A percentile compares a stretch with the other conserved stretches of the same genome.
These are phyloP conservation scores for Alca torda DNA, from an alignment of 2,797 vertebrate species.

Conservation along the genomic window DNA sequence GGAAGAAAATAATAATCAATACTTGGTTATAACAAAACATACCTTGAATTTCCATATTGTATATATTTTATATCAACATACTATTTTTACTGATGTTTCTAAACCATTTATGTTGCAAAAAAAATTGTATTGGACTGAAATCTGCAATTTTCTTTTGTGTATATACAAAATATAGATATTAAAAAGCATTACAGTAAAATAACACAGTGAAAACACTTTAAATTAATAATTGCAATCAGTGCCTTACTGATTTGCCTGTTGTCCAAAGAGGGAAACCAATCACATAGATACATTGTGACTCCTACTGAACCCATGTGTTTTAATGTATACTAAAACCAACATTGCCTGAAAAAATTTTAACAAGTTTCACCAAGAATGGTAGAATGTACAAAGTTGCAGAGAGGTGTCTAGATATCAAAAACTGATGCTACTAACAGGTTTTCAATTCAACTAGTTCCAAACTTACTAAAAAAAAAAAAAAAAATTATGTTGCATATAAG, in stretches of 20 bases:
- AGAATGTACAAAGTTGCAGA: not conserved
- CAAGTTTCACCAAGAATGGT: fast-evolving
- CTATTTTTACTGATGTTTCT: not conserved
- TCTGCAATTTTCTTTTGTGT: not conserved
- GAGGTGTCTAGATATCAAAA: not conserved
- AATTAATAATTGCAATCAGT: not conserved
- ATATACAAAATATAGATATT: not conserved
- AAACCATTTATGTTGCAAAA: not conserved
- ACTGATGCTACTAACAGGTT: fast-evolving
- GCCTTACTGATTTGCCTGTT: not conserved
- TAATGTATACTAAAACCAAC: not conserved
- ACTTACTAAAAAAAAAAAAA: not conserved
- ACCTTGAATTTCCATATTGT: not conserved
- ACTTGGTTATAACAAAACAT: fast-evolving
- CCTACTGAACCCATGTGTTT: not conserved
- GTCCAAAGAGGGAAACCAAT: not conserved
- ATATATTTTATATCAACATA: not conserved
- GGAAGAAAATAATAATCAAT: not conserved
- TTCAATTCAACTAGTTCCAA: not conserved
- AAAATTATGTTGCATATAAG: not conserved
- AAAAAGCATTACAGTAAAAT: not conserved
- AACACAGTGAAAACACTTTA: not conserved
- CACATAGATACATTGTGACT: not conserved
- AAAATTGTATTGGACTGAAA: not conserved
- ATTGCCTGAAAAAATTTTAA: not conserved